phyloP scores from a whole-genome alignment of 35 echinoderm and acorn worm species.

The Heliocidaris erythrogramma region DNA sequence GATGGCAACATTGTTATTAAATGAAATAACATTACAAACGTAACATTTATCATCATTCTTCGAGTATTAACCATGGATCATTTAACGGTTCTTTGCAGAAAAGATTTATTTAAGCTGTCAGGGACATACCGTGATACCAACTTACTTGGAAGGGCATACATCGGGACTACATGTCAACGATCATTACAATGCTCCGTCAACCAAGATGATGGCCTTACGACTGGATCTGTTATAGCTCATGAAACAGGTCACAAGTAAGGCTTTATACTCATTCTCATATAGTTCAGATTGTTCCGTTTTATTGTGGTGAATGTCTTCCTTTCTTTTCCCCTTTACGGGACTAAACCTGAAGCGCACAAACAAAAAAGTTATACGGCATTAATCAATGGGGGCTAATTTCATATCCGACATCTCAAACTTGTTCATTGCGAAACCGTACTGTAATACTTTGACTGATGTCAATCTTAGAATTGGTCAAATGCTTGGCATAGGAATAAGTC shows the following conservation, averaged over 20 bases:
- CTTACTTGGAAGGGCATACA: slow-evolving; percentile 46
- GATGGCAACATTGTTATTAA: no score
- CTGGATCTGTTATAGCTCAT: slow-evolving; percentile 43
- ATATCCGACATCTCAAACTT: no score
- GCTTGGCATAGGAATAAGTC: not conserved
- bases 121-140: not conserved
- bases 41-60: no score
- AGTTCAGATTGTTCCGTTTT: not conserved
- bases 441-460: not conserved
- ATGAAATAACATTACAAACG: no score
- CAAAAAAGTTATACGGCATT: no score
- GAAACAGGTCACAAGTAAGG: slow-evolving; percentile 52
- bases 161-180: slow-evolving; percentile 30
- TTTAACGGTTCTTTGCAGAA: slow-evolving; percentile 1
- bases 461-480: not conserved
- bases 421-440: no score
- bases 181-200: slow-evolving; percentile 44
- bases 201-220: slow-evolving; percentile 34
- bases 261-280: not conserved
- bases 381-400: no score
- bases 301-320: not conserved
- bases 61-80: not conserved
- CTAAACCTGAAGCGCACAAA: no score
- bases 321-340: no score
- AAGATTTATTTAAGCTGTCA: slow-evolving; percentile 21